Evolutionary conservation across 2,113 vertebrate genomes (phyloP).

Genomic region (Myxocyprinus asiaticus): DNA sequence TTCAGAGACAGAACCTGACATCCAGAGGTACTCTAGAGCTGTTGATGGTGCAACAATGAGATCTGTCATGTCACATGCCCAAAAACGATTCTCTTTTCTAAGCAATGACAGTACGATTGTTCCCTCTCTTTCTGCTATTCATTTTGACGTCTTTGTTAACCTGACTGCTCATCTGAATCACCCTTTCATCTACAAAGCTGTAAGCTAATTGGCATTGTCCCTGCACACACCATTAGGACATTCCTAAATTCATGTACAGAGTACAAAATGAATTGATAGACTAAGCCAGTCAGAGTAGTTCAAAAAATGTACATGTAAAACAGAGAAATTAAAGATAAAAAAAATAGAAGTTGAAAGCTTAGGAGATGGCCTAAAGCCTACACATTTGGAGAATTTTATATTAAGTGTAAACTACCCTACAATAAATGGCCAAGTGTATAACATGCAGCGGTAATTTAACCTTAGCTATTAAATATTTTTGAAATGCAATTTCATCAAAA

Average conservation of each 20-base stretch:
- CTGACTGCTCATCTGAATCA: slow-evolving; percentile 22
- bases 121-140: slow-evolving; percentile 6
- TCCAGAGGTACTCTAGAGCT: slow-evolving; percentile 14
- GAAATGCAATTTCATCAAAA: neutral
- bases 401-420: too few relatives aligned
- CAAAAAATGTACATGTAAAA: too few relatives aligned
- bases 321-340: neutral
- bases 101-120: neutral
- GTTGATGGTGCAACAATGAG: neutral
- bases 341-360: slow-evolving; percentile 1
- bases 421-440: neutral
- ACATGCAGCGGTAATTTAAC: neutral
- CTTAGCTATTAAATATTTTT: neutral
- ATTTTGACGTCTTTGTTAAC: slow-evolving; percentile 39
- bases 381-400: neutral
- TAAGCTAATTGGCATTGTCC: slow-evolving; percentile 44
- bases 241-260: slow-evolving; percentile 12
- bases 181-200: slow-evolving; percentile 31
- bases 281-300: neutral
- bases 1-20: neutral
- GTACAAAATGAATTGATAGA: slow-evolving; percentile 21
- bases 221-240: slow-evolving; percentile 21
- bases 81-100: slow-evolving; percentile 23
- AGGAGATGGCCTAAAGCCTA: neutral
- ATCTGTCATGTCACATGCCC: slow-evolving; percentile 9